These are phyloP conservation scores for Pipistrellus pygmaeus DNA, from an alignment of 2,797 vertebrate species.

Conservation along the genomic window DNA sequence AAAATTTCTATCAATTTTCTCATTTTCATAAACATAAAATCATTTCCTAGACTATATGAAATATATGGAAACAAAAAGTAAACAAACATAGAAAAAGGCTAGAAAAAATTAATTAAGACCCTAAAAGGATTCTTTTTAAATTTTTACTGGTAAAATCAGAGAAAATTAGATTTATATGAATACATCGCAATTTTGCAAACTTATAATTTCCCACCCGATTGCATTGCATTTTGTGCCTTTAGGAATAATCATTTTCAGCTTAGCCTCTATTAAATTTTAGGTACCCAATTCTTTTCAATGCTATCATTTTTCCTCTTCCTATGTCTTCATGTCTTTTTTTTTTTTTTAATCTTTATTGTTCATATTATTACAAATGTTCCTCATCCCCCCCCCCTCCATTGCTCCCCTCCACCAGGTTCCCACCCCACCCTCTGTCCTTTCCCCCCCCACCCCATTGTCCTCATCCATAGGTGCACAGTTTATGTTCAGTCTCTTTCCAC, in stretches of 20 bases:
- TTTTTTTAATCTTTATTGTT: too few relatives aligned
- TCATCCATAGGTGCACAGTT: too few relatives aligned
- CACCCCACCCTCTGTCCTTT: too few relatives aligned
- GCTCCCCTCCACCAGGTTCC: too few relatives aligned
- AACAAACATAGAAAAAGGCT: background rate
- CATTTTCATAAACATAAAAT: background rate
- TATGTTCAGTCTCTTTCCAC: too few relatives aligned
- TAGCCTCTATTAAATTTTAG: slow-evolving; percentile 56
- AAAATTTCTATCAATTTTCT: background rate
- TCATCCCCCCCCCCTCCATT: too few relatives aligned
- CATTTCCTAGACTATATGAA: background rate
- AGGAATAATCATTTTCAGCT: background rate
- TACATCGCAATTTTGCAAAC: background rate
- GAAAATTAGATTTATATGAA: slow-evolving; percentile 37
- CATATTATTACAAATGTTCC: too few relatives aligned
- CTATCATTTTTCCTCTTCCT: background rate
- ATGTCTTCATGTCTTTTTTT: background rate
- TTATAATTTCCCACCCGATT: slow-evolving; percentile 20
- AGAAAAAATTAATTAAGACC: background rate
- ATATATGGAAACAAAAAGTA: background rate
- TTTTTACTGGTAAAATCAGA: slow-evolving; percentile 24
- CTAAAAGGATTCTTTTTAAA: background rate
- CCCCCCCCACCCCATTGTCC: too few relatives aligned
- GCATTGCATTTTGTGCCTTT: slow-evolving; percentile 3
- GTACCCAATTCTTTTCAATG: background rate